Evolutionary conservation across 2,888 invertebrate genomes (phyloP), one percentile per base, ranked within the genome.

Genomic region (Mythimna lalbum): DNA sequence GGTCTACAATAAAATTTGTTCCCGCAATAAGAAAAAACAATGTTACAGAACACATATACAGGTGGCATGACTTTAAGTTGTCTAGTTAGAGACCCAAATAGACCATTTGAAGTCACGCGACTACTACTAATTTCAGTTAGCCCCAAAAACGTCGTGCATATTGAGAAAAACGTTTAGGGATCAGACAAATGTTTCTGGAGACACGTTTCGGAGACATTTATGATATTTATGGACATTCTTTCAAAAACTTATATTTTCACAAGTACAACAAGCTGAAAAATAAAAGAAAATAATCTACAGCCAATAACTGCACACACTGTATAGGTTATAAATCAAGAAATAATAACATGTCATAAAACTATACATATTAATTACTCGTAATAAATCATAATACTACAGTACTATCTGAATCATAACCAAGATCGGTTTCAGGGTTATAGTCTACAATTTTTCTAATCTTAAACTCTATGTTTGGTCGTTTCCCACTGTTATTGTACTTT

Each of bases 361-460:
- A 39, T 19, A 23, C 6, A 56, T 31, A 23, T 12, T 2, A 60
- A 43, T 43, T 43, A 43, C 17, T 43, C 43, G 17, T 43, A 43
- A 36, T 19, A 55, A 49, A 62, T 70, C 69, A 76, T 39, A 84
- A 72, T n/a, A 84, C n/a, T 5, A 89, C 80, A 19, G 90, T 90
- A 23, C 80, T 82, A 76, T 90, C 90, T 0, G 90, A 90, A 74
- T 88, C 88, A 70, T 90, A 91, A 0, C 90, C 90, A 10, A 87
- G 82, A 79, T 90, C 90, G 19, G 81, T 85, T 53, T 89, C 88
- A 9, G 82, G 75, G 52, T 77, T 78, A 33, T 53, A 66, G 21
- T 78, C 78, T n/a, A 47, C 39, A 7, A 64, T 55, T 68, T 60
- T 56, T 19, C 63, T 81, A 27, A 47, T 17, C 43, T 71, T 70